Conservation (phyloP, 2,797 vertebrate genomes). For the Holocentrus rufus region DNA sequence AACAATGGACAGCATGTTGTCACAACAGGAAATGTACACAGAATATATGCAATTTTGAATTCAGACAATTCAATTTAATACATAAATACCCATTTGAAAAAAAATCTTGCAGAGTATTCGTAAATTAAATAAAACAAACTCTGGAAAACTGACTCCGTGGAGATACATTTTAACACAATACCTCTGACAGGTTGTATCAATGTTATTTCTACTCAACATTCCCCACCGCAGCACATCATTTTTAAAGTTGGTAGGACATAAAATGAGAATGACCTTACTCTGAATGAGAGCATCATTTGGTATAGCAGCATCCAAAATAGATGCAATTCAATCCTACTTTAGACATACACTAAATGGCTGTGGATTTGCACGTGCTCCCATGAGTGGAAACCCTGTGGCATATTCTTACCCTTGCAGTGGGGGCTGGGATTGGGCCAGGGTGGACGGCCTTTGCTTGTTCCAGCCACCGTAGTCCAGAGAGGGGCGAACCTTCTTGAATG, state of each 20-base stretch:
- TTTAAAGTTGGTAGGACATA: not conserved
- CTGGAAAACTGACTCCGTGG: no score
- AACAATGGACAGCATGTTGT: not conserved
- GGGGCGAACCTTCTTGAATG: constrained; percentile 92
- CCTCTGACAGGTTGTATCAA: no score
- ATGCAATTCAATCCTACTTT: not conserved
- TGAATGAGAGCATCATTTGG: not conserved
- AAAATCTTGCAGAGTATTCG: no score
- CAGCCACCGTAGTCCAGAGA: constrained; percentile 95
- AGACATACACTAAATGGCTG: not conserved
- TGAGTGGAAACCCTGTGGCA: not conserved
- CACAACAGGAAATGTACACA: not conserved
- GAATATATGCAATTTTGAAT: no score
- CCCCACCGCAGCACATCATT: not conserved
- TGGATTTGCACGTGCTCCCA: not conserved
- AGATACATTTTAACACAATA: no score
- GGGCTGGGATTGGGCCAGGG: constrained; percentile 88
- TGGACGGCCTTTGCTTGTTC: constrained; percentile 91
- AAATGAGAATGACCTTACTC: not conserved
- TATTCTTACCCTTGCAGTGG: constrained; percentile 91
- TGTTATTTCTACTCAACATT: no score
- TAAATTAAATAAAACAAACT: not conserved
- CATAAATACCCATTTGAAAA: no score
- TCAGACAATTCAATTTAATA: no score
- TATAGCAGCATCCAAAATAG: not conserved